A percentile compares a stretch with the other conserved stretches of the same genome.
These are phyloP conservation scores for Pseudorhombus dupliciocellatus DNA, from an alignment of 2,113 vertebrate species.

Conservation along the genomic window DNA sequence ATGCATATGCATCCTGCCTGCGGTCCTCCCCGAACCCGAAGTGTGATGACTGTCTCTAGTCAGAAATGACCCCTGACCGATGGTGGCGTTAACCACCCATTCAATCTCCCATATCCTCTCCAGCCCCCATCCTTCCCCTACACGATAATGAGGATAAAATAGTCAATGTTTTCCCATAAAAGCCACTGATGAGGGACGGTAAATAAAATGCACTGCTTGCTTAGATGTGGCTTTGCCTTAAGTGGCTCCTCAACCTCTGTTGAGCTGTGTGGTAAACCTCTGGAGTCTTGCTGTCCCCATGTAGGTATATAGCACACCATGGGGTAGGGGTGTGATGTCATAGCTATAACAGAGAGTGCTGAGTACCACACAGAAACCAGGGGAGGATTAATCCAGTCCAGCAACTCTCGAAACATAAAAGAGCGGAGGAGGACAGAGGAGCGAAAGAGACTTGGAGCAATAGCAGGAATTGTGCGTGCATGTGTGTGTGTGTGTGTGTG, in stretches of 20 bases:
- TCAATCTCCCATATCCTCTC: conserved; percentile 26
- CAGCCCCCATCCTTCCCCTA: conserved; percentile 48
- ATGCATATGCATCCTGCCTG: conserved; percentile 59
- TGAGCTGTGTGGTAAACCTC: conserved; percentile 74
- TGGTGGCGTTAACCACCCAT: conserved; percentile 49
- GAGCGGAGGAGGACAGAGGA: conserved; percentile 52
- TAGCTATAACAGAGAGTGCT: conserved; percentile 53
- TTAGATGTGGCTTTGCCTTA: conserved; percentile 78
- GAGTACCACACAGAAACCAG: conserved; percentile 63
- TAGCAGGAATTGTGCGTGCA: conserved; percentile 40
- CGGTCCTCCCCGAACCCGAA: conserved; percentile 67
- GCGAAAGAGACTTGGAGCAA: conserved; percentile 58
- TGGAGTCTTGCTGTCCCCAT: conserved; percentile 74
- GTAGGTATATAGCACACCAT: conserved; percentile 77
- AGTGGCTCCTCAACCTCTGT: conserved; percentile 73
- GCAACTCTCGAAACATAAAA: conserved; percentile 74
- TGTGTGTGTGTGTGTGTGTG: conserved; percentile 1
- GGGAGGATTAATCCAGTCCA: conserved; percentile 66
- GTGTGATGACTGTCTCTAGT: conserved; percentile 58
- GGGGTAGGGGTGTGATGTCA: conserved; percentile 72
- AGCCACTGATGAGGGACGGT: conserved; percentile 57
- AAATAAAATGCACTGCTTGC: conserved; percentile 62
- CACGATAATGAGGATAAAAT: conserved; percentile 68
- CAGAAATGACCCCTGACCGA: conserved; percentile 63
- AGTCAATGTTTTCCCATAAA: conserved; percentile 75